Percentiles rank a stretch among this genome's conserved stretches.
These are phyloP conservation scores for Sthenelais limicola DNA, from an alignment of 2,888 invertebrate genomes.

Conservation along the genomic window DNA sequence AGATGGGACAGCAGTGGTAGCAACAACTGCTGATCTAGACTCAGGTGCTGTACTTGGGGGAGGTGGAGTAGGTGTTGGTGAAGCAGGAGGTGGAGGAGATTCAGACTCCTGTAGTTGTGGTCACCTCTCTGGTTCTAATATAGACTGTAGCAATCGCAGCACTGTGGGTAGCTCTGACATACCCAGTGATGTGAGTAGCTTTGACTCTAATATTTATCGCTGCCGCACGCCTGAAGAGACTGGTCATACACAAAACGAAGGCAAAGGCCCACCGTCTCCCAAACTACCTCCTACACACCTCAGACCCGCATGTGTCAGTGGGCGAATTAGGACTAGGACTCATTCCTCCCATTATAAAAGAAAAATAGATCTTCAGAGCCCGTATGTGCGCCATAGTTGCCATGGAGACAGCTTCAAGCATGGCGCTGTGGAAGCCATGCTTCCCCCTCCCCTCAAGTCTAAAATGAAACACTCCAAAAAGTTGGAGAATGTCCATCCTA, in stretches of 20 bases:
- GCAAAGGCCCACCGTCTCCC: too few species aligned
- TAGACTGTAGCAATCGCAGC: constrained; percentile 57
- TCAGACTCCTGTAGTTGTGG: constrained; percentile 36
- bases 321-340: neutral
- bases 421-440: constrained; percentile 21
- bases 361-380: neutral
- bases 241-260: neutral
- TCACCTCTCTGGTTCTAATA: constrained; percentile 38
- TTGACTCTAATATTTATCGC: constrained; percentile 33
- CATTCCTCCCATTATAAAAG: neutral
- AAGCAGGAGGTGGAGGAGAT: neutral
- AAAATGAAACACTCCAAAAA: constrained; percentile 37
- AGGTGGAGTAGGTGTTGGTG: neutral
- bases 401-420: constrained; percentile 26
- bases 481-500: neutral
- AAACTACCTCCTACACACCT: constrained; percentile 20
- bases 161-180: constrained; percentile 62
- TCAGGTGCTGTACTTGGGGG: too few species aligned
- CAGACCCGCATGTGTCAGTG: constrained; percentile 15
- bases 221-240: constrained; percentile 7
- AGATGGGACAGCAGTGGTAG: too few species aligned
- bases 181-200: constrained; percentile 60
- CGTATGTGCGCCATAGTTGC: constrained; percentile 11
- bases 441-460: constrained; percentile 21
- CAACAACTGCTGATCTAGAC: too few species aligned